Base-by-base conservation (phyloP, 2,113 vertebrate species). In the Tragelaphus strepsiceros region DNA sequence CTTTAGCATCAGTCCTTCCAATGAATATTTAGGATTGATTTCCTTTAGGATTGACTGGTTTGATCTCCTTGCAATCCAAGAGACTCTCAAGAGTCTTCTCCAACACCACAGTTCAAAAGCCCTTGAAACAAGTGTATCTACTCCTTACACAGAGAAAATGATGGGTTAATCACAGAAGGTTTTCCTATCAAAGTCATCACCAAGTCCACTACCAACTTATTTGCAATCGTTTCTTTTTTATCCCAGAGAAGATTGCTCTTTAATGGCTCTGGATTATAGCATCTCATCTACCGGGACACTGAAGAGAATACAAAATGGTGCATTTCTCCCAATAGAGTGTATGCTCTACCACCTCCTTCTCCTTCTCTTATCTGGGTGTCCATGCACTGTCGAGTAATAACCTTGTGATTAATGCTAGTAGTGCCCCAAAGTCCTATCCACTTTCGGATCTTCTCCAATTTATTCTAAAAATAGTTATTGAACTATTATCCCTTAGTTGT, bases 341-440 rank as follows among this genome's bases (percentile, higher is more conserved):
- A 2, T 59, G 62, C n/a, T 85, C 46, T n/a, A 67, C 10, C 4
- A 11, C 13, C 35, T 19, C 21, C 21, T 14, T 90, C 2, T 21
- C 56, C 13, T 83, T 4, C 19, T 35, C 53, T 43, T 4, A 54
- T 8, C 43, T 3, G 15, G 19, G 14, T 59, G 21, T 46, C 14
- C 15, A 35, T 11, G n/a, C 1, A 21, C 43, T 26, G n/a, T 5
- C 0, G 0, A 43, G n/a, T 24, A 32, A 39, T 32, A 74, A 59
- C 49, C 21, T 19, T 24, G 14, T 11, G 35, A 83, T 35, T 7
- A 8, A 32, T 17, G 17, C 32, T 9, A 22, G 32, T 30, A 30
- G 26, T 35, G 39, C 61, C 59, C 35, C 61, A 39, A 83, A 83
- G 64, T 62, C n/a, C 88, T n/a, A 54, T 11, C 11, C 28, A 78